These are phyloP conservation scores for Calycopis cecrops DNA, from an alignment of 1,140 invertebrate species.

Conservation along the genomic window DNA sequence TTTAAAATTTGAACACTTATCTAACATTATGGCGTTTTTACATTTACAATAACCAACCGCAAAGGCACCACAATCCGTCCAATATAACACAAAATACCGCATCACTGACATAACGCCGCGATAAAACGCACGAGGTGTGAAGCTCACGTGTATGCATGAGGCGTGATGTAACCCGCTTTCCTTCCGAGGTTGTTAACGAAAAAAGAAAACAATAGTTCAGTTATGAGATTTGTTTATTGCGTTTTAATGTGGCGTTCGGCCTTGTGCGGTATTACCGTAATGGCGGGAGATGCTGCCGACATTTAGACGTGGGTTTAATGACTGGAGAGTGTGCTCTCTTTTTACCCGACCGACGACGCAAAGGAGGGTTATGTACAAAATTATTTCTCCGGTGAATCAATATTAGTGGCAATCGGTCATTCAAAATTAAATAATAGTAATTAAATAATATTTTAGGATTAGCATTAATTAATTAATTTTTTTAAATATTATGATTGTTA, in stretches of 20 bases:
- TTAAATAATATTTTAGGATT: too few relatives aligned
- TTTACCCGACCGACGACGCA: too few relatives aligned
- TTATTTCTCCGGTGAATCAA: background rate
- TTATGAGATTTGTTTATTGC: conserved; percentile 30
- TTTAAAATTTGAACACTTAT: too few relatives aligned
- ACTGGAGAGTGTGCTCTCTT: too few relatives aligned
- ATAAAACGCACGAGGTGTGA: conserved; percentile 8
- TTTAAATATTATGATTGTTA: too few relatives aligned
- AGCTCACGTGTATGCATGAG: conserved; percentile 5
- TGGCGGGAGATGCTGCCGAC: background rate
- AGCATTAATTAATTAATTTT: too few relatives aligned
- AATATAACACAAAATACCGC: too few relatives aligned
- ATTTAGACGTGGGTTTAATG: background rate
- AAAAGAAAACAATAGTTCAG: conserved; percentile 27
- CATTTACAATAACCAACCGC: too few relatives aligned
- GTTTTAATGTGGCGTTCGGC: conserved; percentile 28
- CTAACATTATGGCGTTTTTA: too few relatives aligned
- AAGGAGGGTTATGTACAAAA: too few relatives aligned
- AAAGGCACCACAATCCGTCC: too few relatives aligned
- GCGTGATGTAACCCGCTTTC: conserved; percentile 30
- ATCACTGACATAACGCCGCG: conserved; percentile 2
- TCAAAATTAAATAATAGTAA: background rate
- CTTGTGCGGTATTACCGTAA: conserved; percentile 8
- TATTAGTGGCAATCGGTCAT: background rate
- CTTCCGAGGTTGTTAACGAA: conserved; percentile 32